Evolutionary conservation across 2,888 invertebrate species (phyloP), one percentile per base, ranked within the genome.

Genomic region (Cryptocephalus moraei): DNA sequence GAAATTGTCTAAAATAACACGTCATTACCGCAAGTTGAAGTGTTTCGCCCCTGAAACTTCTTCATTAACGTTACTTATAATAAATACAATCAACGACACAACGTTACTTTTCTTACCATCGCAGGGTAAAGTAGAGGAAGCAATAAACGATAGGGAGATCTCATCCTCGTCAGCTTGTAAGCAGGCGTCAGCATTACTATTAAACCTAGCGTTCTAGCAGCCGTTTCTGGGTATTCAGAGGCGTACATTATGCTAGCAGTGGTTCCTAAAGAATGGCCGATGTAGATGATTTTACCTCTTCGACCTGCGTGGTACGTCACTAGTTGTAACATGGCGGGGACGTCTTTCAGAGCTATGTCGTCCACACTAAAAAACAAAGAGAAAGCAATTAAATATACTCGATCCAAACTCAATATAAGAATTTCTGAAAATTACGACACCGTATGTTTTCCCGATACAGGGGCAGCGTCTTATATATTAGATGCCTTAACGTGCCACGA

Each of bases 241-340:
- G 76, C 67, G 71, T 76, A 78, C 49, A 77, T 74, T 65, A 79
- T 74, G 55, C 75, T 76, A 8, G 70, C 73, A 32, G 77, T 75
- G 6, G 75, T 72, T 1, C 80, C 81, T 71, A 81, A 73, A 1
- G 80, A 80, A 63, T 79, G 78, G 1, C 79, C 80, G 13, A 80
- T 60, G 68, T 74, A 80, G 52, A 77, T 63, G 9, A 63, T 62
- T 53, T 65, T 64, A 8, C 60, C 61, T 46, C 55, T 59, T 44
- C 55, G 44, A 8, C 46, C 74, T 51, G 48, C 74, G 64, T 22
- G 73, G 49, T 71, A 64, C 3, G 74, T 61, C 1, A 80, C 69
- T 40, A 69, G 66, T 59, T 80, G 76, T 33, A 81, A 70, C 66
- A 75, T 75, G 0, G 76, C 71, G 2, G 80, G 77, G 1, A 77